Evolutionary conservation across 2,113 vertebrate species (phyloP), one percentile per base, ranked within the genome.

Genomic region (Thunnus thynnus): DNA sequence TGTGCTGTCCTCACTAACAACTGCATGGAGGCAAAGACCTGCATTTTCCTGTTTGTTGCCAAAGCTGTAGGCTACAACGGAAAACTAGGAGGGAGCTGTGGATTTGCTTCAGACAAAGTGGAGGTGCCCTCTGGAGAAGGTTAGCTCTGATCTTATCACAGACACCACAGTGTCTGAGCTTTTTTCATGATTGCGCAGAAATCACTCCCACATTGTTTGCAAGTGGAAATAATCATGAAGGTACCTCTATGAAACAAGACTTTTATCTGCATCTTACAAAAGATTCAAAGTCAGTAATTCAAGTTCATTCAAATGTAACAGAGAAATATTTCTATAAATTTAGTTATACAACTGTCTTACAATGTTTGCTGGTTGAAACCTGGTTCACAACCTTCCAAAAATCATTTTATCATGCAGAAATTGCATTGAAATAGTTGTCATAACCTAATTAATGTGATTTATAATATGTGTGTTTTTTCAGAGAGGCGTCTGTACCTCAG

Each of bases 51-150:
- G 77, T 90, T 98, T 30, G 93, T 92, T 0, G 97, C 97, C 1
- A 94, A 91, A 0, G 95, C 92, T 0, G 72, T 94, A 72, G 83
- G 89, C 86, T 96, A 97, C 93, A 97, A 94, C 0, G 96, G 96
- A 3, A 72, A 94, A 70, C 74, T 12, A 0, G 96, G 96, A 32
- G 92, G 94, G 0, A 88, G 90, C 76, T 97, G 96, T 0, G 96
- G 94, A 54, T 74, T 77, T 78, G 84, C 75, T 0, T 92, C 96
- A 14, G 86, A 95, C 12, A 0, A 85, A 89, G 14, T 97, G 47
- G 55, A 83, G 48, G 55, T 97, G 0, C 41, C 68, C 0, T 51
- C 95, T 27, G 67, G 79, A 18, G 72, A 82, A 88, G 96, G 96
- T 97, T 46, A 78, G 86, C 16, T 51, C 20, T 16, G 8, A 48